Base-by-base conservation (phyloP, 2,888 invertebrate genomes). In the Fragum fragum region DNA sequence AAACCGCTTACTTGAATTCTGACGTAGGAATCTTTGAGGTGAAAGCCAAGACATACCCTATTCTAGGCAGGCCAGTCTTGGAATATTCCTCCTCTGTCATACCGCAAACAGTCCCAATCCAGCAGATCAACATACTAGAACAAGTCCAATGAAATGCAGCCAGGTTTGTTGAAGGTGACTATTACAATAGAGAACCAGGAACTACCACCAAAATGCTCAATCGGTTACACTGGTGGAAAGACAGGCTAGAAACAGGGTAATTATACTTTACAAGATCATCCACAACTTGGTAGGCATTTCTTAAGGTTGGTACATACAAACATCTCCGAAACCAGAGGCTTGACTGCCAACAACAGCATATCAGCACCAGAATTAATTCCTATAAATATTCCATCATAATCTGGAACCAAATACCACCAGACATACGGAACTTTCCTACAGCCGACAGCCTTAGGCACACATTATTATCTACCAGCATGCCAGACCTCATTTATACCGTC, bases 1-100 rank as follows among this genome's bases (percentile, higher is more conserved):
- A 7, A 36, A 69, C 42, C 16, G 52, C 69, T 82, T 55, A 73
- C 39, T 36, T n/a, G 59, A 53, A 3, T 82, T 82, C 28, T 68
- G 79, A 9, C 36, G 71, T 7, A 61, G 76, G 36, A 82, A 85
- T 21, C 71, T 79, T 39, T 42, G 21, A 63, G 18, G 68, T 76
- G 53, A 80, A 80, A 36, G 77, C 66, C 18, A 29, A 71, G 9
- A 26, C 76, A 29, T 83, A 76, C 63, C 75, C 80, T 73, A 66
- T 76, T 1, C 55, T 74, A 7, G 74, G 78, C 0, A 1, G 79
- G 2, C 81, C 72, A 0, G 63, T 76, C 21, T 39, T 86, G 0
- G 78, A 85, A 28, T 82, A 85, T 61, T 71, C 71, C 0, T 61
- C 78, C 14, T 63, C 75, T 21, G 55, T 78, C 9, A n/a, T n/a